phyloP scores from a whole-genome alignment of 1,140 invertebrate species.

The Ips typographus region DNA sequence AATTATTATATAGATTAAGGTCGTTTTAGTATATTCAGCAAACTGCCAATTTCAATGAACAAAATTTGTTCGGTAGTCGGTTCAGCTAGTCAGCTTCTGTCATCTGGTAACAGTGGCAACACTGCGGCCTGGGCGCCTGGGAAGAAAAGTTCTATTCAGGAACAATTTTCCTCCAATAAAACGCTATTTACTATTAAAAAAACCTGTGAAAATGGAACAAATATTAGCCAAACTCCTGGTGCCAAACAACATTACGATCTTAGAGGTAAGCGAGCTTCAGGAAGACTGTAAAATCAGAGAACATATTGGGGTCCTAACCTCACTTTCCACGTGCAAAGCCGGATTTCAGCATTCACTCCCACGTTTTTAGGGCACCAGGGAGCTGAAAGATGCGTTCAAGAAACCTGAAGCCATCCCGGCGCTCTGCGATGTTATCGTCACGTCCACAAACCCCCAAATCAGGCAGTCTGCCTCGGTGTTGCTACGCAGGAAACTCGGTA shows the following conservation, averaged over 20 bases:
- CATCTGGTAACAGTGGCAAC: too few species aligned
- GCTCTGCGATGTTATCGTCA: conserved; percentile 61
- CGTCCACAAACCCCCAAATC: conserved; percentile 60
- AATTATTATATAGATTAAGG: too few species aligned
- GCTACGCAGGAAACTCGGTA: conserved; percentile 61
- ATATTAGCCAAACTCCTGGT: conserved; percentile 57
- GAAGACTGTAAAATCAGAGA: conserved; percentile 8
- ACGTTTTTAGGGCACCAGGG: conserved; percentile 60
- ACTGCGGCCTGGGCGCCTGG: too few species aligned
- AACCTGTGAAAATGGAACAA: conserved; percentile 53
- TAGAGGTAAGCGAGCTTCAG: conserved; percentile 54
- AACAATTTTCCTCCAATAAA: too few species aligned
- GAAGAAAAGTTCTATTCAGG: too few species aligned
- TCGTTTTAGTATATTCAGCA: too few species aligned
- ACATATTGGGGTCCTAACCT: conserved; percentile 38
- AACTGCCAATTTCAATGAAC: too few species aligned
- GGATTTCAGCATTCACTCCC: conserved; percentile 22
- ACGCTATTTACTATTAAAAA: background rate
- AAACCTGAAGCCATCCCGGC: conserved; percentile 60
- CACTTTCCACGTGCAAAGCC: conserved; percentile 42
- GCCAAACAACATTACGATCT: conserved; percentile 57
- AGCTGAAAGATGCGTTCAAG: conserved; percentile 65
- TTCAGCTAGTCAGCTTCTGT: too few species aligned
- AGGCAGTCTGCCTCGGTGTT: conserved; percentile 69
- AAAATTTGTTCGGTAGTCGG: too few species aligned